These are phyloP conservation scores for Cryptotis parvus DNA, from an alignment of 2,113 vertebrate species.

Conservation along the genomic window DNA sequence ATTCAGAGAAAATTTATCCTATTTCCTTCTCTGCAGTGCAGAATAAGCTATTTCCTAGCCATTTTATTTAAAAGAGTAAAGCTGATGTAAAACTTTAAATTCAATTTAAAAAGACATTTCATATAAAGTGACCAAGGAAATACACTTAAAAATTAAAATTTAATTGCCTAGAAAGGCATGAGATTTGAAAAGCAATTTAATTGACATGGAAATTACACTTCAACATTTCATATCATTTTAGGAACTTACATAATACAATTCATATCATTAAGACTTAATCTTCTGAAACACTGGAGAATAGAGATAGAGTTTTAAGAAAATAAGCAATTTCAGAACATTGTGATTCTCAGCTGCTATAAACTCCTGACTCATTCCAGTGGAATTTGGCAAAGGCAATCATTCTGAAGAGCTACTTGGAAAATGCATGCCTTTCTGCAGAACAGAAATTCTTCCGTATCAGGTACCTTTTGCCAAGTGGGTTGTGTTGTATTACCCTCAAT, in stretches of 20 bases:
- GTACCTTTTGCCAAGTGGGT: not conserved
- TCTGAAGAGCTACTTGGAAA: not conserved
- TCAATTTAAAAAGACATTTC: slow-evolving; percentile 12
- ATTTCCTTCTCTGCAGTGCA: not conserved
- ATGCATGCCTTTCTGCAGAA: not conserved
- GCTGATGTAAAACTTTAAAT: not conserved
- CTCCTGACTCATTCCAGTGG: not conserved
- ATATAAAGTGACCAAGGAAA: slow-evolving; percentile 1
- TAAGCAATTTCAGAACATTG: not conserved
- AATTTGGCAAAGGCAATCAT: not conserved
- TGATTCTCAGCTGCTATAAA: not conserved
- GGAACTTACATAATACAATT: slow-evolving; percentile 24
- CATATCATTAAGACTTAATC: slow-evolving; percentile 62
- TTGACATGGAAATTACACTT: slow-evolving; percentile 29
- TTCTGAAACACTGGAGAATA: slow-evolving; percentile 30
- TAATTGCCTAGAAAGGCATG: slow-evolving; percentile 20
- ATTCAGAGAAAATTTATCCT: not conserved
- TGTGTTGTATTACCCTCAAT: not conserved
- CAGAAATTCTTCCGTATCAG: not conserved
- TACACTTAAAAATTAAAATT: slow-evolving; percentile 65
- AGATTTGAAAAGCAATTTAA: slow-evolving; percentile 42
- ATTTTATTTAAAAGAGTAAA: slow-evolving; percentile 13
- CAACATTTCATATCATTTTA: slow-evolving; percentile 38
- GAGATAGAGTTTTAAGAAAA: slow-evolving; percentile 36
- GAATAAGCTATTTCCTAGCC: not conserved